phyloP scores from a whole-genome alignment of 2,888 invertebrate species.

The Hipparchia semele region DNA sequence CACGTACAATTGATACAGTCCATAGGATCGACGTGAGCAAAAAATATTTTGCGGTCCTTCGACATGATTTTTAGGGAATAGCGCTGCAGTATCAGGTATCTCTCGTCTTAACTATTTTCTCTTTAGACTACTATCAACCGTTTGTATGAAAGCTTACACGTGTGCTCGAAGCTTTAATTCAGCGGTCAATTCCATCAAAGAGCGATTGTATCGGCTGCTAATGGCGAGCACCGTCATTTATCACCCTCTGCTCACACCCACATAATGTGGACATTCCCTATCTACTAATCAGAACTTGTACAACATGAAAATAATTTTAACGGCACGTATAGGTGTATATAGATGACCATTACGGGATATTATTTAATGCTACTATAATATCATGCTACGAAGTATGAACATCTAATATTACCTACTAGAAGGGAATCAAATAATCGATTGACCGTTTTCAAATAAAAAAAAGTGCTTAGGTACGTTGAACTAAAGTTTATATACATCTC shows the following conservation, averaged over 20 bases:
- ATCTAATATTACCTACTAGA: not conserved
- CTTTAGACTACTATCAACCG: not conserved
- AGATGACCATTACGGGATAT: not conserved
- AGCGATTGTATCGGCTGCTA: slow-evolving; percentile 58
- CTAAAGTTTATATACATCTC: too few relatives aligned
- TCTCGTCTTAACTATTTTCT: too few relatives aligned
- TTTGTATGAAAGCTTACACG: slow-evolving; percentile 9
- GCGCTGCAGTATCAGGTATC: too few relatives aligned
- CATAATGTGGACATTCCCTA: slow-evolving; percentile 14
- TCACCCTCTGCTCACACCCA: slow-evolving; percentile 59
- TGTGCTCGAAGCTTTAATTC: slow-evolving; percentile 12
- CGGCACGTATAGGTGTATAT: slow-evolving; percentile 1
- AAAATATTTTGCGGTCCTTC: too few relatives aligned
- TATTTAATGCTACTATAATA: not conserved
- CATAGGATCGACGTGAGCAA: too few relatives aligned
- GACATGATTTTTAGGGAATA: too few relatives aligned
- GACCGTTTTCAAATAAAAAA: not conserved
- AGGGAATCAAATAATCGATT: not conserved
- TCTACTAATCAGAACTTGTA: slow-evolving; percentile 26
- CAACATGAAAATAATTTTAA: slow-evolving; percentile 35
- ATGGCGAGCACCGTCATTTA: slow-evolving; percentile 59
- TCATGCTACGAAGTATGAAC: not conserved
- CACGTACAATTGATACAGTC: too few relatives aligned
- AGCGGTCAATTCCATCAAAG: slow-evolving; percentile 33
- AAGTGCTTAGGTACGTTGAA: not conserved